Evolutionary conservation across 1,140 invertebrate species (phyloP).

Genomic region (Calosoma granatense): DNA sequence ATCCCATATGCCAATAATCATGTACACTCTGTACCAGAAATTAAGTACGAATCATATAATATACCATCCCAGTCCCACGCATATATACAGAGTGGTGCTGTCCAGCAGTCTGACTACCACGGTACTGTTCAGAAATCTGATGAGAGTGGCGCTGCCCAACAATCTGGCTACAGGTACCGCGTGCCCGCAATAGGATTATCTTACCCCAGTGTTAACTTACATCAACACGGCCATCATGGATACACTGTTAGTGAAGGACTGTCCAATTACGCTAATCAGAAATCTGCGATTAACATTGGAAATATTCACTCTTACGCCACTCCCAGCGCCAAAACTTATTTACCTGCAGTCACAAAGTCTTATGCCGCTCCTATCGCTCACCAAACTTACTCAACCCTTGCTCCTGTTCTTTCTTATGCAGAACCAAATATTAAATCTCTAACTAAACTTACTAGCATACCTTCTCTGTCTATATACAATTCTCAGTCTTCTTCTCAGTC

Average conservation of each 20-base stretch:
- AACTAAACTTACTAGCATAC: background rate
- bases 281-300: background rate
- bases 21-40: background rate
- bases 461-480: background rate
- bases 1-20: background rate
- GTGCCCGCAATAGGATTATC: too few relatives aligned
- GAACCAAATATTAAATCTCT: background rate
- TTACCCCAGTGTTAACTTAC: too few relatives aligned
- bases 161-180: too few relatives aligned
- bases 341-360: too few relatives aligned
- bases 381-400: background rate
- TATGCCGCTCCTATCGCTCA: background rate
- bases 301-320: too few relatives aligned
- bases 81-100: background rate
- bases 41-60: background rate
- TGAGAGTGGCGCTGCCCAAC: background rate
- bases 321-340: too few relatives aligned
- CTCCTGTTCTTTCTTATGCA: background rate
- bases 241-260: background rate
- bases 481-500: conserved; percentile 2
- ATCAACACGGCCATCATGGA: background rate
- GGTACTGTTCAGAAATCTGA: too few relatives aligned
- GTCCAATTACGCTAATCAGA: background rate
- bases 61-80: background rate
- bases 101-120: background rate